Percentiles rank a stretch among this genome's conserved stretches.
Conservation (phyloP, 2,888 invertebrate genomes). For the Hecatera dysodea region DNA sequence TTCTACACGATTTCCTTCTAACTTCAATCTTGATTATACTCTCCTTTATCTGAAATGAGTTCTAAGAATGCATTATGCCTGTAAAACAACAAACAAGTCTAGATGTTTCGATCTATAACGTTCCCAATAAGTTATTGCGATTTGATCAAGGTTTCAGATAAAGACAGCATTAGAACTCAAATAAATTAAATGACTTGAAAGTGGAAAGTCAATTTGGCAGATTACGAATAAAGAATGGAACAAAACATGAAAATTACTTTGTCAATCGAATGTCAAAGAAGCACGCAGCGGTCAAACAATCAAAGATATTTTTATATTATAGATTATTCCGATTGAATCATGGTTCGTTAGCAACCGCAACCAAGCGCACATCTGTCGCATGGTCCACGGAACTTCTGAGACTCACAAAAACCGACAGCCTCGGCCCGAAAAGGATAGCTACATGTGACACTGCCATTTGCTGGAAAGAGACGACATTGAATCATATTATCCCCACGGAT, state of each 20-base stretch:
- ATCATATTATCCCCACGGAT: conserved; percentile 78
- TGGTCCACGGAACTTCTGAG: conserved; percentile 87
- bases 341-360: conserved; percentile 88
- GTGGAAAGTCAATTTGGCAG: conserved; percentile 17
- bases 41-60: conserved; percentile 74
- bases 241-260: conserved; percentile 55
- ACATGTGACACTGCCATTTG: conserved; percentile 65
- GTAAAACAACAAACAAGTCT: conserved; percentile 58
- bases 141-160: conserved; percentile 32
- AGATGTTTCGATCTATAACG: conserved; percentile 47
- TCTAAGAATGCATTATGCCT: conserved; percentile 65
- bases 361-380: conserved; percentile 90
- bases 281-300: conserved; percentile 85
- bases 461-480: conserved; percentile 74
- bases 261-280: conserved; percentile 73
- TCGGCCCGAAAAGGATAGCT: conserved; percentile 77
- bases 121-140: conserved; percentile 46
- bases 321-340: conserved; percentile 89
- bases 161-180: conserved; percentile 2
- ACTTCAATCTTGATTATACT: conserved; percentile 79
- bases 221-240: conserved; percentile 32
- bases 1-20: conserved; percentile 81
- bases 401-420: conserved; percentile 87
- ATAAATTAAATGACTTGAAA: conserved; percentile 2
- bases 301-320: conserved; percentile 82